Evolutionary conservation across 2,888 invertebrate species (phyloP).

Genomic region (Melinopterus prodromus): DNA sequence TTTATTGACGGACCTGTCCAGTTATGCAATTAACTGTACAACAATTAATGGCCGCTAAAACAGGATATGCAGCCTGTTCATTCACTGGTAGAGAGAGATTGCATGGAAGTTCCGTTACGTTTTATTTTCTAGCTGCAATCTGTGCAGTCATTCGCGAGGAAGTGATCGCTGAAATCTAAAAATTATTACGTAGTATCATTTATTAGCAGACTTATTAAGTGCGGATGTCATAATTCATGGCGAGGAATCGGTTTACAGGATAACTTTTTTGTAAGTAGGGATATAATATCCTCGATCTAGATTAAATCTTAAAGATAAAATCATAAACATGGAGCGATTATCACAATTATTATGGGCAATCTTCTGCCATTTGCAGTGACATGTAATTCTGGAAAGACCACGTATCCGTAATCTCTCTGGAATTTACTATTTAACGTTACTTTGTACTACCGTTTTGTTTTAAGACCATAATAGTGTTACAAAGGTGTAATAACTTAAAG

Average conservation of each 20-base stretch:
- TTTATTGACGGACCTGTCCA: slow-evolving; percentile 4
- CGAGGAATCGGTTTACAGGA: not conserved
- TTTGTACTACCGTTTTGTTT: too few species aligned
- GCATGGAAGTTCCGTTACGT: slow-evolving; percentile 4
- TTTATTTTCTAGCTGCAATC: not conserved
- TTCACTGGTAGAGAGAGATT: not conserved
- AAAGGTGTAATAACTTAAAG: too few species aligned
- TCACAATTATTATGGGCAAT: not conserved
- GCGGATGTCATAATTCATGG: not conserved
- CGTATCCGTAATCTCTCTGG: too few species aligned
- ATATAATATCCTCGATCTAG: not conserved
- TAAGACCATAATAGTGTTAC: too few species aligned
- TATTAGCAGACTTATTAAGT: not conserved
- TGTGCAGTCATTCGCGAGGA: not conserved
- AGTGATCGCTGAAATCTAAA: not conserved
- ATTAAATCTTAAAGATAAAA: not conserved
- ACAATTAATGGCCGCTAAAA: not conserved
- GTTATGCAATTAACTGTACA: slow-evolving; percentile 4
- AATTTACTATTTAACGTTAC: too few species aligned
- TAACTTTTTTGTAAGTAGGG: not conserved
- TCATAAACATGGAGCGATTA: not conserved
- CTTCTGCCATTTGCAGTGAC: not conserved
- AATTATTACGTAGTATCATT: not conserved
- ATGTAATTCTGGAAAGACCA: not conserved
- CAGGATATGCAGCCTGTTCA: not conserved